phyloP scores from a whole-genome alignment of 2,797 vertebrate species.

The Anolis apletophallus region DNA sequence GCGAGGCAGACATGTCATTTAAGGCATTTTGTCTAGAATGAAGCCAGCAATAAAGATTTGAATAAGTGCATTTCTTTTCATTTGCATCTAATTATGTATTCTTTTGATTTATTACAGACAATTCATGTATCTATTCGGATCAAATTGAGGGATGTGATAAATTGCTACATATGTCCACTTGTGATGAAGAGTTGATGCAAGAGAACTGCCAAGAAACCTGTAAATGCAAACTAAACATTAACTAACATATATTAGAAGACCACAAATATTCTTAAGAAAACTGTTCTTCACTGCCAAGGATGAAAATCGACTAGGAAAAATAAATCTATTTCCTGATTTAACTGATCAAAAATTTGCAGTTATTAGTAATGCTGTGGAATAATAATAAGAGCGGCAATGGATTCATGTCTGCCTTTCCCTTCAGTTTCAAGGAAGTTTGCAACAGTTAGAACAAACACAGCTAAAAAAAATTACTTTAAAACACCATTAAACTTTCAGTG shows the following conservation, averaged over 20 bases:
- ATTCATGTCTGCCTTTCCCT: too few relatives aligned
- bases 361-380: too few relatives aligned
- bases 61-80: background rate
- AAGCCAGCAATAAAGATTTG: background rate
- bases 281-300: too few relatives aligned
- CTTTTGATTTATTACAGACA: conserved; percentile 47
- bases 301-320: too few relatives aligned
- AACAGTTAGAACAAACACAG: too few relatives aligned
- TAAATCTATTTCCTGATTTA: too few relatives aligned
- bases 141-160: conserved; percentile 18
- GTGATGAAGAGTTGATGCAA: background rate
- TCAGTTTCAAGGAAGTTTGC: too few relatives aligned
- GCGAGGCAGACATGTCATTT: too few relatives aligned
- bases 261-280: background rate
- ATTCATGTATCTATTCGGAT: conserved; percentile 28
- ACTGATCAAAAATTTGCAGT: too few relatives aligned
- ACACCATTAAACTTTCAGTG: too few relatives aligned
- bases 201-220: conserved; percentile 50
- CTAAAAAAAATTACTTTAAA: too few relatives aligned
- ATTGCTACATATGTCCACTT: background rate
- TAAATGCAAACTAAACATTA: conserved; percentile 35
- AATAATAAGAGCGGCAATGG: too few relatives aligned
- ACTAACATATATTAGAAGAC: background rate
- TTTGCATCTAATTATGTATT: background rate
- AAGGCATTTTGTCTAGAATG: background rate